A percentile compares a stretch with the other conserved stretches of the same genome.
phyloP scores from a whole-genome alignment of 2,888 invertebrate species.

The Lagria hirta region DNA sequence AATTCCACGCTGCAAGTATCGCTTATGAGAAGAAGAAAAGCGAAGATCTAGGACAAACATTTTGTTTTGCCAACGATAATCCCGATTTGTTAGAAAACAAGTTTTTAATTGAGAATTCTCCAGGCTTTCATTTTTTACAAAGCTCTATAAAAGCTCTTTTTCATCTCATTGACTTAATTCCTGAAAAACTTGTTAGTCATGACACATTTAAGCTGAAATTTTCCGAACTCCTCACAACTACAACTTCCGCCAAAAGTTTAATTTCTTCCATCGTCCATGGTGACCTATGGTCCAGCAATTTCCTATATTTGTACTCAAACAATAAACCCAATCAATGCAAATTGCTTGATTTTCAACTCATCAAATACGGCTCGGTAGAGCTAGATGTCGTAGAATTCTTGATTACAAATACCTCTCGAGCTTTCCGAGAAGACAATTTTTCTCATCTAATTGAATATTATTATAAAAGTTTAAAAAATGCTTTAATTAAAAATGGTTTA shows the following conservation, averaged over 20 bases:
- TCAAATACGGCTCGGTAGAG: constrained; percentile 41
- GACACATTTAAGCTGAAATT: constrained; percentile 33
- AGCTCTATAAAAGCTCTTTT: constrained; percentile 35
- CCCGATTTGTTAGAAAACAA: constrained; percentile 36
- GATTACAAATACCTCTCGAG: constrained; percentile 39
- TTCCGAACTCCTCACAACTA: not conserved
- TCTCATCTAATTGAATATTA: constrained; percentile 40
- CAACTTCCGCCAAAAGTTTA: not conserved
- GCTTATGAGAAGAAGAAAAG: constrained; percentile 54
- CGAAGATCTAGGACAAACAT: constrained; percentile 27
- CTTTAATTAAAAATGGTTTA: constrained; percentile 27
- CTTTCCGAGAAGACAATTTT: constrained; percentile 36
- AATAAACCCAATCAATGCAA: constrained; percentile 31
- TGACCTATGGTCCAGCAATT: constrained; percentile 47
- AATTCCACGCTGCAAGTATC: constrained; percentile 58
- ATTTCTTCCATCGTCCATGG: constrained; percentile 35
- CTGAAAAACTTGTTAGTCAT: constrained; percentile 28
- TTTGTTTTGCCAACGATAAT: constrained; percentile 33
- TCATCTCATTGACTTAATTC: constrained; percentile 36
- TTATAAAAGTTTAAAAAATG: constrained; percentile 33
- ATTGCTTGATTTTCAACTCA: constrained; percentile 44
- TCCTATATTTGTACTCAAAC: constrained; percentile 39
- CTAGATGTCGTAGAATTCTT: constrained; percentile 43
- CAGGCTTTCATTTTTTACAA: too few relatives aligned
- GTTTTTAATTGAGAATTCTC: constrained; percentile 29